A percentile compares a stretch with the other conserved stretches of the same genome.
These are phyloP conservation scores for Parapsyche elsis DNA, from an alignment of 1,140 invertebrate species.

Conservation along the genomic window DNA sequence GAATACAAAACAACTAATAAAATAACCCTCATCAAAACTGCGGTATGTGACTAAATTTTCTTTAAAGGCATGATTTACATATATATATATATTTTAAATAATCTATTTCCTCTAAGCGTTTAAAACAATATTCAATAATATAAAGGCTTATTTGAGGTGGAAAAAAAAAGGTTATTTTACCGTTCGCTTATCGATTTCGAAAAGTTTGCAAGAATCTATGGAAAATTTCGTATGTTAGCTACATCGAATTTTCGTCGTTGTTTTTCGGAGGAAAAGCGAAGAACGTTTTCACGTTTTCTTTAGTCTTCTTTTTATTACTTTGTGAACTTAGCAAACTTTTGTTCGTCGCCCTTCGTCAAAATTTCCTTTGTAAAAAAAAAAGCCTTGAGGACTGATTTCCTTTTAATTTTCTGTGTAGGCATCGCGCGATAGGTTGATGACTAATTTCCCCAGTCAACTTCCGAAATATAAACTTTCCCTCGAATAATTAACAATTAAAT, in stretches of 20 bases:
- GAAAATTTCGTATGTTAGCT: too few species aligned
- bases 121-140: too few species aligned
- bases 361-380: background rate
- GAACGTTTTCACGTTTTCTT: background rate
- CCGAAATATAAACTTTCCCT: too few species aligned
- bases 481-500: too few species aligned
- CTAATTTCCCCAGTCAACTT: too few species aligned
- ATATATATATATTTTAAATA: too few species aligned
- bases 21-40: background rate
- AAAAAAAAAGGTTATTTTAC: background rate
- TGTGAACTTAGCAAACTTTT: constrained; percentile 4
- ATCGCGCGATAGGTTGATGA: too few species aligned
- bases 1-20: too few species aligned
- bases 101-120: background rate
- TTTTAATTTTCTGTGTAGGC: too few species aligned
- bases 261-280: background rate
- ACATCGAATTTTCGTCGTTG: background rate
- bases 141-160: background rate
- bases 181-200: background rate
- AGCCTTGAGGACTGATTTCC: background rate
- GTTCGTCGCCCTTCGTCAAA: background rate
- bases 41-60: too few species aligned
- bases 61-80: too few species aligned
- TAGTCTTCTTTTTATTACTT: constrained; percentile 6
- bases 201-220: too few species aligned